Evolutionary conservation across 2,797 vertebrate species (phyloP), one percentile per base, ranked within the genome.

Genomic region (Pelodytes ibericus): DNA sequence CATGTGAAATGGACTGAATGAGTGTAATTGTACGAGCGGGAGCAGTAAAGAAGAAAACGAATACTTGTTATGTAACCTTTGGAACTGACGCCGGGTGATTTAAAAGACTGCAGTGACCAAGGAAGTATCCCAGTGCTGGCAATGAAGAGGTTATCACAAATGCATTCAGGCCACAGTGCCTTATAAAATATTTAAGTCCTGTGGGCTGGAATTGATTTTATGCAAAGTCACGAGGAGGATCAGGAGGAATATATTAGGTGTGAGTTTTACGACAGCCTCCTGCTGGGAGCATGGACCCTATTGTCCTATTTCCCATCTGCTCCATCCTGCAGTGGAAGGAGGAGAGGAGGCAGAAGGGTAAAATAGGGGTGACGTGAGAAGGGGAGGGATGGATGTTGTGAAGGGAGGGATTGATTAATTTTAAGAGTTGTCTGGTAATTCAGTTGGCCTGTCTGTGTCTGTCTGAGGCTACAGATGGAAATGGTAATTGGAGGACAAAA

Each of bases 261-360:
- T 41, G 31, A 56, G 59, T 47, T 65, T 41, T 10, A 65, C 25
- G 59, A 2, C 65, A 53, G 29, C 57, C 57, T 75, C 61, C 53
- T 74, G 64, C 26, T 72, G 80, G 71, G 71, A 57, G 61, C 49
- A 77, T 69, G 51, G 72, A 29, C 75, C 36, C 76, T 73, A 79
- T 62, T 67, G 69, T 79, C 80, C 65, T 79, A 72, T 22, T 71
- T 74, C 79, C 82, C 83, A 79, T 83, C 78, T 84, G 80, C 73
- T 77, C 60, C 62, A 58, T 69, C 80, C 71, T 66, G 66, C 44
- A 36, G 77, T 72, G 79, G 71, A 64, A 71, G 71, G 60, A n/a
- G 39, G 51, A 75, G 58, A 44, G 2, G 57, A 33, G 8, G 53
- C 62, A 66, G 61, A 66, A 72, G 20, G 8, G 20, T 56, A 53